phyloP scores from a whole-genome alignment of 1,140 invertebrate species.

The Planococcus citri region DNA sequence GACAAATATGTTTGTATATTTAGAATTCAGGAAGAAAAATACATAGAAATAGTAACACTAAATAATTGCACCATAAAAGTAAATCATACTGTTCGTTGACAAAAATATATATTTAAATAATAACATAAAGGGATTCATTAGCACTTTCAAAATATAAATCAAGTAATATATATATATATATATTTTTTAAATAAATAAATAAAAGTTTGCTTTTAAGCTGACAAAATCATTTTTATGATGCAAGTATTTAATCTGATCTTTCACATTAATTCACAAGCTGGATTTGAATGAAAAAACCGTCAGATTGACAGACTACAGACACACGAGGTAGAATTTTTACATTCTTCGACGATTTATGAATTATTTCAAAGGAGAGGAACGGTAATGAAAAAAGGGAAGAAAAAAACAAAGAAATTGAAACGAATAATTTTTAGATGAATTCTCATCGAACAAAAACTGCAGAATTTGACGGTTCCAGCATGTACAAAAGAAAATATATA shows the following conservation, averaged over 20 bases:
- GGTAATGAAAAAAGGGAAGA: not conserved
- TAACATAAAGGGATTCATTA: not conserved
- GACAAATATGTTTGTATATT: constrained; percentile 15
- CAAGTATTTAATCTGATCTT: not conserved
- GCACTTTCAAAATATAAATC: not conserved
- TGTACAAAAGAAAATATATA: not conserved
- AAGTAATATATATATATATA: not conserved
- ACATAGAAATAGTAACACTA: constrained; percentile 19
- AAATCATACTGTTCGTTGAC: constrained; percentile 4
- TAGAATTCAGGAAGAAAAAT: constrained; percentile 18
- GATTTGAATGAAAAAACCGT: not conserved
- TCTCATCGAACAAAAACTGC: too few species aligned
- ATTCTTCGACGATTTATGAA: not conserved
- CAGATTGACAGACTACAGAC: not conserved
- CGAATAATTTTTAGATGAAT: not conserved
- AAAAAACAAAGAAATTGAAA: not conserved
- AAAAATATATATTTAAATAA: constrained; percentile 7
- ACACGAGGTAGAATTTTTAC: not conserved
- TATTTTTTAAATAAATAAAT: too few species aligned
- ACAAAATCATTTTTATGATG: constrained; percentile 12
- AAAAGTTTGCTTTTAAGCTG: constrained; percentile 2
- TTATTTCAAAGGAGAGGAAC: too few species aligned
- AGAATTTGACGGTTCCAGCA: not conserved
- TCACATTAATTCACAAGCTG: not conserved
- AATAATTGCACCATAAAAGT: constrained; percentile 19